Percentiles rank a stretch among this genome's conserved stretches.
Conservation (phyloP, 2,113 vertebrate genomes). For the Macaca fascicularis region DNA sequence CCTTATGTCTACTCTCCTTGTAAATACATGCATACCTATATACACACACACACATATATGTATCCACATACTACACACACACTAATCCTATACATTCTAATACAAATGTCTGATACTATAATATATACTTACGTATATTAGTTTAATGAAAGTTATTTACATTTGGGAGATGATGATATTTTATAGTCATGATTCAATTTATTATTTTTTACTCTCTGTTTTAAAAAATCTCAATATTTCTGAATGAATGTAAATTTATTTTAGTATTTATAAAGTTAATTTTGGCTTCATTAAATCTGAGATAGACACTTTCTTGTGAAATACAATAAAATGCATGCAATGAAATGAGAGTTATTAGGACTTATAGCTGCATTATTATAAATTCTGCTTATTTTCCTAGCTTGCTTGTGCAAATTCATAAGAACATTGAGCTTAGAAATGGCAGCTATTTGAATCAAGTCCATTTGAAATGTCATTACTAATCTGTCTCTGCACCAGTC, state of each 20-base stretch:
- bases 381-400: background rate
- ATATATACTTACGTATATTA: background rate
- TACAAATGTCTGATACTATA: background rate
- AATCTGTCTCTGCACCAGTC: background rate
- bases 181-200: background rate
- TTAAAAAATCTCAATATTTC: background rate
- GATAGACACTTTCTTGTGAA: background rate
- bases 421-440: background rate
- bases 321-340: background rate
- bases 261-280: background rate
- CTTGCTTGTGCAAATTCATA: background rate
- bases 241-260: background rate
- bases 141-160: background rate
- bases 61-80: background rate
- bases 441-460: slow-evolving; percentile 27
- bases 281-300: background rate
- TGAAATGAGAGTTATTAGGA: background rate
- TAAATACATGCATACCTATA: background rate
- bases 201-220: background rate
- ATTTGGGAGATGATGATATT: background rate
- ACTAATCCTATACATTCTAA: background rate
- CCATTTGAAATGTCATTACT: slow-evolving; percentile 58
- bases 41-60: rapidly evolving
- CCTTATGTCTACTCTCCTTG: background rate
- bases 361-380: background rate